Evolutionary conservation across 2,888 invertebrate species (phyloP), one percentile per base, ranked within the genome.

Genomic region (Melinaea marsaeus): DNA sequence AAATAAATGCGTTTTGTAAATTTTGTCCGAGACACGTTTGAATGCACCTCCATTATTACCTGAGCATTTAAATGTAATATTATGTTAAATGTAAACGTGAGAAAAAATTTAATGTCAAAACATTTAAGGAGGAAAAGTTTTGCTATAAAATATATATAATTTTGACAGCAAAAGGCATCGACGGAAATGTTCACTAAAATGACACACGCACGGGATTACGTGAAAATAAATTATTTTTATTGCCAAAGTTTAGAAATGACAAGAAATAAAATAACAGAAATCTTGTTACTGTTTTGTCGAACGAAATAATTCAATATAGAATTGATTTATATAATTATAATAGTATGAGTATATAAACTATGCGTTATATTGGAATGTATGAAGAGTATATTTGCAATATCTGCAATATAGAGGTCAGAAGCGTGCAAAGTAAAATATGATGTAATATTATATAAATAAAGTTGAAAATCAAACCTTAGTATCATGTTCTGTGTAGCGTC

Each of bases 401-500:
- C 22, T 22, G 22, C 22, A 22, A 22, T 22, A 37, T 55, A 35
- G 60, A 57, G 56, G 61, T 34, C 46, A 32, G n/a, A 58, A 55
- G 37, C 54, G 33, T 37, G 63, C 59, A 59, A n/a, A 48, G 42
- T 60, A 61, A 63, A 63, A 57, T 61, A 42, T 9, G 57, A 55
- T 69, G 55, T 68, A 69, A 37, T 3, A 0, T 22, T 35, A 68
- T 74, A 55, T 70, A 70, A 79, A 86, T 88, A 87, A 85, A 85
- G 82, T 81, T 79, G 32, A 82, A 82, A 82, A 82, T 85, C 90
- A 83, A 88, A 90, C 90, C 90, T 90, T 90, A 90, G 88, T 84
- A 90, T 85, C 90, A 90, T 90, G 89, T 81, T 90, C 89, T 88
- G 84, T 83, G 85, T 85, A 85, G 86, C 86, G 87, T 79, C 81